These are phyloP conservation scores for Poeciliopsis retropinna DNA, from an alignment of 2,113 vertebrate species.

Conservation along the genomic window DNA sequence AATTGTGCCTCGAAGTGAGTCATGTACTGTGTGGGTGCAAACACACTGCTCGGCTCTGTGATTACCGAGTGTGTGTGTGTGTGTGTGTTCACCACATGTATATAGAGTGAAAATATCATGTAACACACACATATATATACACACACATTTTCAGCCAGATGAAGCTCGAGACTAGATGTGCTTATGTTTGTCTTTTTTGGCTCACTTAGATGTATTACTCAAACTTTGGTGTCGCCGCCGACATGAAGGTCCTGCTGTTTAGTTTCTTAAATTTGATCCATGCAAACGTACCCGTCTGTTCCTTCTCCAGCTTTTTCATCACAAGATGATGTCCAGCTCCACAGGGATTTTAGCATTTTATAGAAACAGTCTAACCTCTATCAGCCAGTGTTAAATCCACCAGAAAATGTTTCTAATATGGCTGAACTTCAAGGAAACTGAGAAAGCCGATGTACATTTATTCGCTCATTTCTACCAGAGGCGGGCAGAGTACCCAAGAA, in stretches of 20 bases:
- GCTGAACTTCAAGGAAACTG: not conserved
- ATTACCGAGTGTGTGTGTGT: constrained; percentile 3
- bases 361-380: not conserved
- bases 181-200: constrained; percentile 9
- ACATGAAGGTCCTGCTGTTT: constrained; percentile 14
- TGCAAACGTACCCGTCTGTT: not conserved
- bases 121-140: not conserved
- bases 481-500: too few species aligned
- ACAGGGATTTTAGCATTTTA: not conserved
- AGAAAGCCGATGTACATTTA: not conserved
- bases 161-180: not conserved
- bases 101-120: constrained; percentile 11
- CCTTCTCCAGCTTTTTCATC: constrained; percentile 4
- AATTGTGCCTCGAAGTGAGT: constrained; percentile 41
- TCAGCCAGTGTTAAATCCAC: not conserved
- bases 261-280: constrained; percentile 3
- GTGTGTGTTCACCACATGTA: constrained; percentile 25
- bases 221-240: not conserved
- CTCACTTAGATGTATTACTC: constrained; percentile 13
- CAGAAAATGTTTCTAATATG: not conserved
- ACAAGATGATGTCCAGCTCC: not conserved
- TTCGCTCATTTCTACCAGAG: not conserved
- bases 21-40: constrained; percentile 39
- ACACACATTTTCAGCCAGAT: not conserved
- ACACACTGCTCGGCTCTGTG: constrained; percentile 7